Percentiles rank a stretch among this genome's conserved stretches.
Evolutionary conservation across 2,113 vertebrate genomes (phyloP).

Genomic region (Pelecanoides urinatrix): DNA sequence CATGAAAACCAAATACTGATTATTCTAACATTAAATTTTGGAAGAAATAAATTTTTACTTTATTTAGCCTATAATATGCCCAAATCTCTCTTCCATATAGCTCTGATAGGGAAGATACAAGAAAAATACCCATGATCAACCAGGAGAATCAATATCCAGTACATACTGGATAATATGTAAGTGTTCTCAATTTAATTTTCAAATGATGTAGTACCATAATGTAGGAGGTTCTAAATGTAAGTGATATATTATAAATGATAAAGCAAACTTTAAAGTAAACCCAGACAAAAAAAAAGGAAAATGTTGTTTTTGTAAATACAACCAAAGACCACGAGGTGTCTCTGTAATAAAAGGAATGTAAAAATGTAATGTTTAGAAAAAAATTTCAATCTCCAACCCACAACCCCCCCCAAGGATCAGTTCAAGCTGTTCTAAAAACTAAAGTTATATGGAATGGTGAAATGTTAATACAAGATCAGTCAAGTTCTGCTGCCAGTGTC

Average conservation of each 20-base stretch:
- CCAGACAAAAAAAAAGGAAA: not conserved
- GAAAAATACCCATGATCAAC: not conserved
- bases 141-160: not conserved
- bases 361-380: not conserved
- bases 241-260: not conserved
- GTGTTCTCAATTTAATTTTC: not conserved
- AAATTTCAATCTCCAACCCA: not conserved
- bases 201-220: not conserved
- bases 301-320: not conserved
- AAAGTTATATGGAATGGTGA: not conserved
- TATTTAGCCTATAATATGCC: not conserved
- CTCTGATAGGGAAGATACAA: not conserved
- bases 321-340: conserved; percentile 10
- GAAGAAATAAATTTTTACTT: not conserved
- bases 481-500: not conserved
- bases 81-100: not conserved
- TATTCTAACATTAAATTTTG: not conserved
- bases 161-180: not conserved
- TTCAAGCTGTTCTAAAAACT: not conserved
- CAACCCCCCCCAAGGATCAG: not conserved
- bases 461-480: not conserved
- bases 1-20: not conserved
- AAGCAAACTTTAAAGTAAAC: not conserved
- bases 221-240: not conserved
- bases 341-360: not conserved